Conservation (phyloP, 2,888 invertebrate species). For the Caenorhabditis parvicauda region DNA sequence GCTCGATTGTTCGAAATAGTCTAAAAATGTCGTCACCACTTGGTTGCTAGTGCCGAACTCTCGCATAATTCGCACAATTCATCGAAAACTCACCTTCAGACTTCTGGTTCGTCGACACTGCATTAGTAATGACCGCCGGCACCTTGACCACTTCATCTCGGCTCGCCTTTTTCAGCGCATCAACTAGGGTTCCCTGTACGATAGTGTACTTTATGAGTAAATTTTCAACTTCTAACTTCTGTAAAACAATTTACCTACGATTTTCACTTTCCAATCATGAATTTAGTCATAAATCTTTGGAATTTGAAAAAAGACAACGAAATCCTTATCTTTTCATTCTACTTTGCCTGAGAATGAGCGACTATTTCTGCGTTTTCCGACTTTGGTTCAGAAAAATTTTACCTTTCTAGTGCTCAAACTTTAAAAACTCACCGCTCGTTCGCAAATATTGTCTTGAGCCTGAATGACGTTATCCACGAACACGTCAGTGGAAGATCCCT, state of each 20-base stretch:
- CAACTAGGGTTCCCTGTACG: slow-evolving; percentile 38
- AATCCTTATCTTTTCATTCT: too few relatives aligned
- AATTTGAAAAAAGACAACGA: too few relatives aligned
- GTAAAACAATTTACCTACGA: background rate
- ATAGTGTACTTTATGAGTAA: background rate
- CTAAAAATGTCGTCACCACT: too few relatives aligned
- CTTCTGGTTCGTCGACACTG: slow-evolving; percentile 32
- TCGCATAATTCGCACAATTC: too few relatives aligned
- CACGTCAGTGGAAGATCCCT: slow-evolving; percentile 16
- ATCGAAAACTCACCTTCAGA: slow-evolving; percentile 3
- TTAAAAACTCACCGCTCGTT: slow-evolving; percentile 35
- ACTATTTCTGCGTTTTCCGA: too few relatives aligned
- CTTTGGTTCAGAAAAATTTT: too few relatives aligned
- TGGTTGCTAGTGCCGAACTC: too few relatives aligned
- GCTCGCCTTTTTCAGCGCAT: slow-evolving; percentile 31
- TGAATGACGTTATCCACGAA: slow-evolving; percentile 41
- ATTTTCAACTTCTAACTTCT: background rate
- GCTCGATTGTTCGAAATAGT: too few relatives aligned
- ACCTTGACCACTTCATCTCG: slow-evolving; percentile 35
- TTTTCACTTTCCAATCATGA: background rate
- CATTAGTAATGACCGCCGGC: slow-evolving; percentile 37
- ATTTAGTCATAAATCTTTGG: background rate
- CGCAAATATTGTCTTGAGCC: slow-evolving; percentile 49
- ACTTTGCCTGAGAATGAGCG: too few relatives aligned
- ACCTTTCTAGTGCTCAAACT: too few relatives aligned